Evolutionary conservation across 2,797 vertebrate species (phyloP).

Genomic region (Acanthurus leucopareius): DNA sequence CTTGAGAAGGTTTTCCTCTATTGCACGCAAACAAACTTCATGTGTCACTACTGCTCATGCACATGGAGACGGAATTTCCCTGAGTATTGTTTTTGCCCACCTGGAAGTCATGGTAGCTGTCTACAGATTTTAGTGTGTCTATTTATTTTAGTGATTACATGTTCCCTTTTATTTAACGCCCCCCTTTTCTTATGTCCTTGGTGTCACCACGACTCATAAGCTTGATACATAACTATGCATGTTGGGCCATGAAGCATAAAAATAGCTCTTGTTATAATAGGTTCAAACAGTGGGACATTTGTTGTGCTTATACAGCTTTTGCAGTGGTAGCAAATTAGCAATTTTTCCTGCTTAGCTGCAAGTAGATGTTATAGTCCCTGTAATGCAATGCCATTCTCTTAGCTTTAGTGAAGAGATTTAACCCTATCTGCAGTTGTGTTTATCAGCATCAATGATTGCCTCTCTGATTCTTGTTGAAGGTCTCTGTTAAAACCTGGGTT

Average conservation of each 20-base stretch:
- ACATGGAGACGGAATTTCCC: slow-evolving; percentile 4
- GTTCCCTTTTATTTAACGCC: not conserved
- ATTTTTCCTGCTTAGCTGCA: slow-evolving; percentile 16
- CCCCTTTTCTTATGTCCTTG: not conserved
- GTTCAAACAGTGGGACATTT: not conserved
- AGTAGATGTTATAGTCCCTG: slow-evolving; percentile 35
- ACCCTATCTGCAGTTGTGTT: slow-evolving; percentile 52
- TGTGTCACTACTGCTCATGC: slow-evolving; percentile 31
- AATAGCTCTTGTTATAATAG: not conserved
- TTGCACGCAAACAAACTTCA: slow-evolving; percentile 11
- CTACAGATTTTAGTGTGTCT: not conserved
- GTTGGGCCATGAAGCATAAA: not conserved
- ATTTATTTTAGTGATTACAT: not conserved
- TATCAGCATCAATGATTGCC: slow-evolving; percentile 49
- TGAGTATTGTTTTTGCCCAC: slow-evolving; percentile 8
- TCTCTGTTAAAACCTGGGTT: slow-evolving; percentile 48
- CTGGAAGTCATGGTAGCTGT: slow-evolving; percentile 4
- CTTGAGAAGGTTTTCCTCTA: slow-evolving; percentile 36
- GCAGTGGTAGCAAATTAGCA: not conserved
- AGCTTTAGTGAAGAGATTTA: slow-evolving; percentile 44
- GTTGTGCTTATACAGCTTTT: slow-evolving; percentile 22
- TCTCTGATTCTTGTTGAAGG: slow-evolving; percentile 58
- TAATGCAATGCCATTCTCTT: slow-evolving; percentile 19
- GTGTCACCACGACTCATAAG: slow-evolving; percentile 2
- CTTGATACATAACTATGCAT: not conserved